These are phyloP conservation scores for western clawed frog (Xenopus tropicalis) DNA, from an alignment of 2,113 vertebrate genomes.

Conservation along the genomic window UCB_Xtro_10.0 CM004446.2:28149501-28150000, in stretches of 20 bases:
- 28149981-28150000: constrained; percentile 69
- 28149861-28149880: not conserved
- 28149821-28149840: too few species aligned
- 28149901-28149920: constrained; percentile 82
- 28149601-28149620: too few species aligned
- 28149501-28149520: too few species aligned
- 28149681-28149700: too few species aligned
- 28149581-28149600: too few species aligned
- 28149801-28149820: not conserved
- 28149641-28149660: too few species aligned
- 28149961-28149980: constrained; percentile 79
- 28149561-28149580: too few species aligned
- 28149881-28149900: constrained; percentile 34
- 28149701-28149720: constrained; percentile 9
- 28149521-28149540: too few species aligned
- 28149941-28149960: constrained; percentile 70
- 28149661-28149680: too few species aligned
- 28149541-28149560: too few species aligned
- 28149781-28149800: not conserved
- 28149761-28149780: constrained; percentile 62
- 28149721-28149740: constrained; percentile 56
- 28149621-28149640: too few species aligned
- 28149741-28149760: constrained; percentile 73
- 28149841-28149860: too few species aligned
- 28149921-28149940: constrained; percentile 67